Evolutionary conservation across 2,888 invertebrate species (phyloP), one percentile per base, ranked within the genome.

Genomic region (Enoplolaimus lenunculus): DNA sequence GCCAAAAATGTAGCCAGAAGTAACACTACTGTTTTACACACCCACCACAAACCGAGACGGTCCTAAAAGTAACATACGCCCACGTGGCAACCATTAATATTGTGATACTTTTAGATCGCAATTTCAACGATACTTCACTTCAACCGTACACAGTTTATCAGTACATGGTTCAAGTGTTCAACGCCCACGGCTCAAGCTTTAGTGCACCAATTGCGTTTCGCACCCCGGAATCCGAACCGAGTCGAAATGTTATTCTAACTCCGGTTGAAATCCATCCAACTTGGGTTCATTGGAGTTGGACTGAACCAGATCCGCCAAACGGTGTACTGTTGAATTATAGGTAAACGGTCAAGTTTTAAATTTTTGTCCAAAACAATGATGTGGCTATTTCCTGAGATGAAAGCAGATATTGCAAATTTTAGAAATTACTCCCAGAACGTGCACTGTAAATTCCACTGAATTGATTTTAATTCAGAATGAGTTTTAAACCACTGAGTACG

Each of bases 121-220:
- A 33, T 62, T 62, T 62, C 26, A 62, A 62, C 64, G 64, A 62
- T 33, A 62, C 64, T 7, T 7, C 30, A 7, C 64, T 62, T 7
- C 13, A 7, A 33, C 7, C 64, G 7, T 62, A 26, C 13, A 62
- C 64, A n/a, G 64, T 62, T 29, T 62, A 62, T n/a, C 30, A 62
- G 26, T 62, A 62, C 26, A 7, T 13, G 64, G 30, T 62, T 16
- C 30, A 62, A n/a, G 64, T 62, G 7, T 30, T 7, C 7, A 62
- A 62, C 26, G 64, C 31, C 7, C 64, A 62, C 26, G 64, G 64
- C 16, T 62, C 64, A 7, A 30, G 30, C 16, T 13, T 7, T 7
- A 62, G 64, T n/a, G 64, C 31, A 7, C 13, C 64, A 7, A 62
- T 62, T 33, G 26, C 64, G 7, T 62, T 62, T n/a, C 64, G 64